These are phyloP conservation scores for Leptopilina syphax DNA, from an alignment of 2,888 invertebrate genomes.

Conservation along the genomic window DNA sequence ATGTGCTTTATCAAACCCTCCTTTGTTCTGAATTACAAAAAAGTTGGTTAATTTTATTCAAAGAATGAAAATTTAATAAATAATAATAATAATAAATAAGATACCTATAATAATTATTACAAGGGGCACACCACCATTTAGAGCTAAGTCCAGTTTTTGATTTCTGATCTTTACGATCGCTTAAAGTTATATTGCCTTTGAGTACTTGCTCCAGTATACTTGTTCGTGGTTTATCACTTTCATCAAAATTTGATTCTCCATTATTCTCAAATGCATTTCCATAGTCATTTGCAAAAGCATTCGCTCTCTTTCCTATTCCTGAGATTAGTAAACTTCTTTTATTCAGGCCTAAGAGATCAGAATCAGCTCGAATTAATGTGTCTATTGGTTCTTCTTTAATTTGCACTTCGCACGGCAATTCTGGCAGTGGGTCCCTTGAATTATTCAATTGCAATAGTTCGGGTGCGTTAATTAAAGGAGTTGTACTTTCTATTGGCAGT, in stretches of 20 bases:
- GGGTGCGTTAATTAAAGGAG: constrained; percentile 48
- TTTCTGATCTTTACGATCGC: constrained; percentile 65
- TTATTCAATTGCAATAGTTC: constrained; percentile 35
- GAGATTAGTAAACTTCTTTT: constrained; percentile 40
- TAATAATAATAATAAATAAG: not conserved
- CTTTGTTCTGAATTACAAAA: constrained; percentile 60
- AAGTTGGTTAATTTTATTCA: too few relatives aligned
- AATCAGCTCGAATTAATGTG: constrained; percentile 18
- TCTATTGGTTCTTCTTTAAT: constrained; percentile 65
- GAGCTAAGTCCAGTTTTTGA: constrained; percentile 61
- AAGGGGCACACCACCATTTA: constrained; percentile 71
- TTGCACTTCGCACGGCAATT: constrained; percentile 69
- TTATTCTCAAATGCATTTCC: constrained; percentile 38
- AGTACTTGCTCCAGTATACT: constrained; percentile 71
- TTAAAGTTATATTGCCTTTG: constrained; percentile 66
- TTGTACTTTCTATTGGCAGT: constrained; percentile 58
- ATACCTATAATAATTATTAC: constrained; percentile 70
- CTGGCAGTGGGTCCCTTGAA: constrained; percentile 62
- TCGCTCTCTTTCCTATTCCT: constrained; percentile 17
- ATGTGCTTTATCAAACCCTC: constrained; percentile 68
- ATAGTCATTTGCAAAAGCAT: not conserved
- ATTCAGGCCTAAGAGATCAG: not conserved
- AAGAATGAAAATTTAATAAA: not conserved
- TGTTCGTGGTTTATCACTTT: constrained; percentile 60
- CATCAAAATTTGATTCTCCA: constrained; percentile 24